A percentile compares a stretch with the other conserved stretches of the same genome.
phyloP scores from a whole-genome alignment of 1,140 invertebrate genomes.

The Ridgeia piscesae region DNA sequence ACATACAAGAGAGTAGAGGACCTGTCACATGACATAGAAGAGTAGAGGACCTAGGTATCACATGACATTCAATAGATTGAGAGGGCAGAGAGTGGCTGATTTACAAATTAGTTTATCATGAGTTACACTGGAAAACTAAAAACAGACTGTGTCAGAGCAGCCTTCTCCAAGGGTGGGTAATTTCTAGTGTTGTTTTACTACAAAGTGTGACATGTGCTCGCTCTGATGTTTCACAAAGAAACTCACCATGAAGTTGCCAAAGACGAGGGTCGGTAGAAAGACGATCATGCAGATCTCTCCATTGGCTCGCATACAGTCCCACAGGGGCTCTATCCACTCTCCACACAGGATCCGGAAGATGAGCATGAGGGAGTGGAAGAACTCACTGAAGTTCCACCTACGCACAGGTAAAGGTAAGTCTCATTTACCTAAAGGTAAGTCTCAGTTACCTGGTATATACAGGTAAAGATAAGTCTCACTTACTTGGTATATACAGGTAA shows the following conservation, averaged over 20 bases:
- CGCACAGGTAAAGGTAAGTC: slow-evolving; percentile 42
- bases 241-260: slow-evolving; percentile 92
- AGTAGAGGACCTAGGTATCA: not conserved
- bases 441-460: not conserved
- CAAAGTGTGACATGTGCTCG: too few species aligned
- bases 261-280: slow-evolving; percentile 94
- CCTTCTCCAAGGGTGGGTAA: too few species aligned
- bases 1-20: too few species aligned
- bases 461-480: too few species aligned
- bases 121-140: too few species aligned
- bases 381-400: slow-evolving; percentile 97
- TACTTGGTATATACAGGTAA: too few species aligned
- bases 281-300: slow-evolving; percentile 90
- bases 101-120: too few species aligned
- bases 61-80: not conserved
- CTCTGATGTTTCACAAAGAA: too few species aligned
- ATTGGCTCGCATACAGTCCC: slow-evolving; percentile 93
- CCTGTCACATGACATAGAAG: slow-evolving; percentile 7
- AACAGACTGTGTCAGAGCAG: too few species aligned
- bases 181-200: too few species aligned
- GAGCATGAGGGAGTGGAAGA: slow-evolving; percentile 98
- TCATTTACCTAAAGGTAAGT: slow-evolving; percentile 52
- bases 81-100: not conserved
- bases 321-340: slow-evolving; percentile 99
- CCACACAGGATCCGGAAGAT: slow-evolving; percentile 96